phyloP scores from a whole-genome alignment of 2,113 vertebrate genomes.

The Rhea pennata region DNA sequence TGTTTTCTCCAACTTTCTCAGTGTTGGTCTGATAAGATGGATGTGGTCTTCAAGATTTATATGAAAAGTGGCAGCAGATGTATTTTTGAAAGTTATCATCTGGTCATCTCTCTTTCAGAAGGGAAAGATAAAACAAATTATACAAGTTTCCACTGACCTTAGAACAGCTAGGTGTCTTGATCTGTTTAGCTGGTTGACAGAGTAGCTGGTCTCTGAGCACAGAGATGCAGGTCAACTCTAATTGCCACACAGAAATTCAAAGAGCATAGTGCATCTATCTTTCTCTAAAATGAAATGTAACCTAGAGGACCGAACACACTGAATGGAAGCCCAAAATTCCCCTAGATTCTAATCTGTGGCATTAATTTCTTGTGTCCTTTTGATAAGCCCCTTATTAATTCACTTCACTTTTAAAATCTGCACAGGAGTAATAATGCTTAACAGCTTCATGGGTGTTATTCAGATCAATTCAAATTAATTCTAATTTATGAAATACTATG shows the following conservation, averaged over 20 bases:
- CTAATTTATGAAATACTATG: not conserved
- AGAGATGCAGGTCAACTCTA: not conserved
- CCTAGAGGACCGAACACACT: not conserved
- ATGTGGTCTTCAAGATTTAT: not conserved
- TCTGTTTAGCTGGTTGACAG: not conserved
- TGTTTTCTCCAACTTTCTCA: not conserved
- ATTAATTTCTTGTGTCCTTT: not conserved
- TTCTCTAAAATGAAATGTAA: not conserved
- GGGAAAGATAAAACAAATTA: not conserved
- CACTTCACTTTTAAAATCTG: not conserved
- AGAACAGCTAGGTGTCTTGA: not conserved
- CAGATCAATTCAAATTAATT: slow-evolving; percentile 15
- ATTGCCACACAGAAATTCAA: not conserved
- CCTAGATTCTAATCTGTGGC: accelerated
- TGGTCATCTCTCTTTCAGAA: not conserved
- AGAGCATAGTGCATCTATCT: not conserved
- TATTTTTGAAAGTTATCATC: not conserved
- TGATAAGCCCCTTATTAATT: not conserved
- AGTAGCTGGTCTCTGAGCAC: not conserved
- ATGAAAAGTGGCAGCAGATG: not conserved
- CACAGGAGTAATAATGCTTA: not conserved
- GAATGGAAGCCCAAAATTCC: not conserved
- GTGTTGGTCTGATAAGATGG: not conserved
- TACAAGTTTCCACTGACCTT: not conserved
- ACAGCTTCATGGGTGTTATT: not conserved